Evolutionary conservation across 2,113 vertebrate genomes (phyloP), one percentile per base, ranked within the genome.

Genomic region (Marmota monax): DNA sequence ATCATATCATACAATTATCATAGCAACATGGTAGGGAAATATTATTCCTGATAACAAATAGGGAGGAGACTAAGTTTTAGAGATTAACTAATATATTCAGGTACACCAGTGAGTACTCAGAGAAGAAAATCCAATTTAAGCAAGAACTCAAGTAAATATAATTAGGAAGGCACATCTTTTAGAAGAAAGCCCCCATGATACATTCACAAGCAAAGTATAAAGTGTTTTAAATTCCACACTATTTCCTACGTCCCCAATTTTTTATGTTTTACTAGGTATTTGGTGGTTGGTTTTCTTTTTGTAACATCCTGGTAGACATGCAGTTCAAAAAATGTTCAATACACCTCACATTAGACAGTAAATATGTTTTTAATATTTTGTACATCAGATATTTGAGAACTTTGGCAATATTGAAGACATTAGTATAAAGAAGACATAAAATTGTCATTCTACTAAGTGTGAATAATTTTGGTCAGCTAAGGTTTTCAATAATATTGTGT

Each of bases 401-500:
- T 65, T 9, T 96, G 79, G 48, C 18, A 90, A 53, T 95, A 69
- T 53, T 92, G 72, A 92, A 97, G 72, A 92, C 72, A 92, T 88
- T 74, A 77, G 86, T 87, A 74, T 80, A 85, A 94, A 89, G 97
- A 77, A 85, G 58, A 80, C 27, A 34, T 79, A 56, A 77, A 85
- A 90, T 85, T 94, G 23, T 96, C 56, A 83, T 88, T 96, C 45
- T 42, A 78, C 18, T 83, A 84, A 94, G 29, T 94, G n/a, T 96
- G 61, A 94, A 61, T 94, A 65, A 34, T 88, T 37, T 95, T 67
- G 29, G n/a, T 76, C 48, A 61, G 29, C 48, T 86, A 96, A 80
- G 37, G 4, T 72, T 97, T 56, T 97, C 63, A 80, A 88, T 88
- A 74, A 92, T 95, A 92, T n/a, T 94, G 20, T 92, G 29, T 96